These are phyloP conservation scores for Cariama cristata DNA, from an alignment of 2,113 vertebrate species.

Conservation along the genomic window DNA sequence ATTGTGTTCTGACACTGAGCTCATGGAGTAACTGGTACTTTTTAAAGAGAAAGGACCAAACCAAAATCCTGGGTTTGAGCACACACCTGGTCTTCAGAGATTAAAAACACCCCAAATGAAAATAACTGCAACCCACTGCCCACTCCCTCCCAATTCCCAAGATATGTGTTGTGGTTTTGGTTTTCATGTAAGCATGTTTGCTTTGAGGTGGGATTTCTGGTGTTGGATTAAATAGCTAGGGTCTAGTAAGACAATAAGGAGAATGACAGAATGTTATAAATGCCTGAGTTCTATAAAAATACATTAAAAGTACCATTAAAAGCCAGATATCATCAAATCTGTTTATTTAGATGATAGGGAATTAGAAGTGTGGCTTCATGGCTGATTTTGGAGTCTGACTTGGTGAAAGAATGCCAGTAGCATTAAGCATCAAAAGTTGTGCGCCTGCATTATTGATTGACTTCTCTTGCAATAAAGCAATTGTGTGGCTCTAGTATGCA, in stretches of 20 bases:
- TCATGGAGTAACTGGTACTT: neutral
- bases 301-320: neutral
- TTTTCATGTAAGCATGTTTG: neutral
- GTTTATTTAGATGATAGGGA: neutral
- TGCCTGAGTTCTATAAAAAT: neutral
- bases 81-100: neutral
- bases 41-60: neutral
- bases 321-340: neutral
- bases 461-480: neutral
- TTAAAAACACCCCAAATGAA: neutral
- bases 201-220: neutral
- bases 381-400: neutral
- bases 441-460: neutral
- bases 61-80: neutral
- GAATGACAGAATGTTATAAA: neutral
- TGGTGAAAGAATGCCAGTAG: neutral
- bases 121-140: accelerated
- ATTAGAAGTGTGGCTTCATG: neutral
- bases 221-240: neutral
- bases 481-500: neutral
- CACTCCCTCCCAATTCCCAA: neutral
- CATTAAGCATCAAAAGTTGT: neutral
- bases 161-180: neutral
- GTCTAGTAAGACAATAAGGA: neutral
- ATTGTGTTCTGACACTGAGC: neutral